Evolutionary conservation across 1,140 invertebrate genomes (phyloP).

Genomic region (Glossosoma conforme): DNA sequence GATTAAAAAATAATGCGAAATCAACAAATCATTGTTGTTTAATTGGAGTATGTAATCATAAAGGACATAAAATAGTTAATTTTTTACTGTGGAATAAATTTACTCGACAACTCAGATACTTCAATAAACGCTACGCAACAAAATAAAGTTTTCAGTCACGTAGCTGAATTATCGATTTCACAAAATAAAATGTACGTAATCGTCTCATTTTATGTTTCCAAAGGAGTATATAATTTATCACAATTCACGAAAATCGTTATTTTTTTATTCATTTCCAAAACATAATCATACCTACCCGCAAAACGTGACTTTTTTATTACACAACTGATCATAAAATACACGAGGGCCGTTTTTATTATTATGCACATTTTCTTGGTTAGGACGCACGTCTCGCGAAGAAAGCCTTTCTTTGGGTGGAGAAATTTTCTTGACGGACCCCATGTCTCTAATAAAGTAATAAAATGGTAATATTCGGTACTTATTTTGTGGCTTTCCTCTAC

Average conservation of each 20-base stretch:
- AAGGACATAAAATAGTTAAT: no score
- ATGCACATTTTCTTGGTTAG: slow-evolving; percentile 22
- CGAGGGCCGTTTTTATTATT: slow-evolving; percentile 21
- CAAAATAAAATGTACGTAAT: no score
- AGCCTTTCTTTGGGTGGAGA: not conserved
- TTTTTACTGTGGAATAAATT: no score
- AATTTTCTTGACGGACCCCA: not conserved
- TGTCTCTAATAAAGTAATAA: slow-evolving; percentile 27
- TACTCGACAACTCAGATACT: no score
- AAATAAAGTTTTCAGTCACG: no score
- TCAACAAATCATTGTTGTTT: no score
- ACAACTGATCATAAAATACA: slow-evolving; percentile 26
- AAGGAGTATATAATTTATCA: no score
- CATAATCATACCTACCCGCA: slow-evolving; percentile 22
- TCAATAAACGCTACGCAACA: no score
- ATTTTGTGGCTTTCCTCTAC: slow-evolving; percentile 16
- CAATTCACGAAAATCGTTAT: not conserved
- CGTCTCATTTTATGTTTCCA: no score
- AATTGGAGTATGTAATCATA: no score
- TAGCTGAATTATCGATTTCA: no score
- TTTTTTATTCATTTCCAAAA: slow-evolving; percentile 24
- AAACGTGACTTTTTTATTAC: slow-evolving; percentile 29
- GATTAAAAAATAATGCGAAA: no score
- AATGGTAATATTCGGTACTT: slow-evolving; percentile 25
- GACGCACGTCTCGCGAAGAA: slow-evolving; percentile 4